Conservation (phyloP, 1,140 invertebrate species). For the Drosophila nasuta region DNA sequence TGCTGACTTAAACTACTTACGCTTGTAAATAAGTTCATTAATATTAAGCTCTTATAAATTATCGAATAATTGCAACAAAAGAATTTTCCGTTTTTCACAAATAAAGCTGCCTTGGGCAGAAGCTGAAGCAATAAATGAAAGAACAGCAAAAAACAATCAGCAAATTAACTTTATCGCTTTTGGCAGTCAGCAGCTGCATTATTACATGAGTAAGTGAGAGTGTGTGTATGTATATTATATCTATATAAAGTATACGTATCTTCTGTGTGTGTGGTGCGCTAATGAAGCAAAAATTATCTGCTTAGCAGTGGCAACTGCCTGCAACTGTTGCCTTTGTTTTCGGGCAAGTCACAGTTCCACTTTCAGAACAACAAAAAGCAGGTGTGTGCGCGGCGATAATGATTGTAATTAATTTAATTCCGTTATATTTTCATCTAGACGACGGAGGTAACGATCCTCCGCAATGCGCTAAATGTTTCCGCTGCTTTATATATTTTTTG, state of each 20-base stretch:
- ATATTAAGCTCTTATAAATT: background rate
- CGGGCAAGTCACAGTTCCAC: background rate
- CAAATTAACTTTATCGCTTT: constrained; percentile 68
- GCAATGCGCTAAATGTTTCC: constrained; percentile 79
- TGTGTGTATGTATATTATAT: constrained; percentile 10
- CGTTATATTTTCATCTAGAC: constrained; percentile 84
- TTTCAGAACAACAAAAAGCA: background rate
- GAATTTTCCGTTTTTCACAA: constrained; percentile 21
- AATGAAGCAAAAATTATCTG: constrained; percentile 78
- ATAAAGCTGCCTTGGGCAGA: constrained; percentile 2
- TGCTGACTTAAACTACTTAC: no score
- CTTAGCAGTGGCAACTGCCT: constrained; percentile 23
- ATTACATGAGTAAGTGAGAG: background rate
- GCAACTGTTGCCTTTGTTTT: constrained; percentile 35
- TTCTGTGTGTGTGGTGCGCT: constrained; percentile 33
- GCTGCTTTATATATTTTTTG: constrained; percentile 9
- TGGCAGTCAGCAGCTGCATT: constrained; percentile 36
- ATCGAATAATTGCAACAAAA: constrained; percentile 35
- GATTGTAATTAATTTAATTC: constrained; percentile 84
- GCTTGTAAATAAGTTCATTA: background rate
- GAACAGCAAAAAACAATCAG: constrained; percentile 35
- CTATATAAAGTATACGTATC: background rate
- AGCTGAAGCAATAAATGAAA: constrained; percentile 32
- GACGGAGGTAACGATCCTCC: constrained; percentile 47
- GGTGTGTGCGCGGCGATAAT: constrained; percentile 71